Evolutionary conservation across 2,797 vertebrate genomes (phyloP).

Genomic region (Zalophus californianus): DNA sequence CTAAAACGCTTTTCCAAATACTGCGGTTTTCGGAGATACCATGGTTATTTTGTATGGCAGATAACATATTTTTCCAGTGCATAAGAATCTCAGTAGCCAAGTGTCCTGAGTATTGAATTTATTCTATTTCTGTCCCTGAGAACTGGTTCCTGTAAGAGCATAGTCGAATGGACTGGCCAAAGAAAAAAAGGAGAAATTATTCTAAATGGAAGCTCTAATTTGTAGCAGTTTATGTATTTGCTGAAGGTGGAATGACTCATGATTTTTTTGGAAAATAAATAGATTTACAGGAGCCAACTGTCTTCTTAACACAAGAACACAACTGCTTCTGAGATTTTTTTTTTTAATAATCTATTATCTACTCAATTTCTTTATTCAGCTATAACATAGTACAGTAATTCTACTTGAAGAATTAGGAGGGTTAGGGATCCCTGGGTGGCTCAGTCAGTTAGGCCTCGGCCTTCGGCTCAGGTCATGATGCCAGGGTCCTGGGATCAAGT

Average conservation of each 20-base stretch:
- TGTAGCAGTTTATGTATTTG: slow-evolving; percentile 16
- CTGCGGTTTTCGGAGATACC: background rate
- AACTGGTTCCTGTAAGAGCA: background rate
- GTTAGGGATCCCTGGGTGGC: background rate
- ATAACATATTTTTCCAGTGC: background rate
- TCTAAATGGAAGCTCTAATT: slow-evolving; percentile 3
- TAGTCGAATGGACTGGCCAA: background rate
- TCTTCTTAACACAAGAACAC: background rate
- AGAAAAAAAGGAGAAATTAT: slow-evolving; percentile 30
- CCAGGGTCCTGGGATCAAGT: background rate
- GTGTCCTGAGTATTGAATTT: background rate
- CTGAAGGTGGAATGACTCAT: background rate
- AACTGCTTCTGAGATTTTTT: background rate
- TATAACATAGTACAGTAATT: background rate
- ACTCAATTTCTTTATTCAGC: background rate
- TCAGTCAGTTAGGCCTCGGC: background rate
- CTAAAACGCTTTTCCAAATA: background rate
- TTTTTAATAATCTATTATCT: background rate
- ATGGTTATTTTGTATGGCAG: background rate
- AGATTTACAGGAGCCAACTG: background rate
- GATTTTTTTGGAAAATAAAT: background rate
- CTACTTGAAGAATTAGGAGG: background rate
- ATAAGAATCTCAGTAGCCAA: background rate
- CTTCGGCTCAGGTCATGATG: background rate
- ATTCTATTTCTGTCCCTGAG: slow-evolving; percentile 13